Base-by-base conservation (phyloP, 2,888 invertebrate genomes). In the Aphrophora alni region DNA sequence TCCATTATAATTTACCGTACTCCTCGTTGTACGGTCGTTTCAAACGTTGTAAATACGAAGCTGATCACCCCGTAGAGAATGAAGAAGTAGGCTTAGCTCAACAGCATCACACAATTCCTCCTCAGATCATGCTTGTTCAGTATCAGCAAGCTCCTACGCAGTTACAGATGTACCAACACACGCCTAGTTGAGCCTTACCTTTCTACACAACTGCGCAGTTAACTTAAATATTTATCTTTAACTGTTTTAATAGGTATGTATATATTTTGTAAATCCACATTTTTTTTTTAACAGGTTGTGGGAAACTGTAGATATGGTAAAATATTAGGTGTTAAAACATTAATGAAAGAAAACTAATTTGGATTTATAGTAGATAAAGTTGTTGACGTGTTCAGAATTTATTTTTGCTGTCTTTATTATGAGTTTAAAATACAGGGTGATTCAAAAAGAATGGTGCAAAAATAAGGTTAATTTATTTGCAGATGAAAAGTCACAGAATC, bases 1-100 rank as follows among this genome's bases (percentile, higher is more conserved):
- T 97, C 85, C 96, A 97, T 88, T 97, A 93, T 89, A 97, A 97
- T 89, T 89, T 97, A 87, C 97, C 97, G 59, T 97, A 97, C 88
- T 96, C 96, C 17, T 97, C 97, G 4, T 90, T 97, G 33, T 97
- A 97, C 87, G 96, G 96, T 0, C 92, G 97, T 81, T 96, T 96
- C 88, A 97, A 97, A 88, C 91, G 96, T 76, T 95, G 95, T 87
- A 96, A 96, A 88, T 95, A 94, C 87, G 95, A 95, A 81, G 89
- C 89, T 86, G 87, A 88, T 87, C 85, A 88, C 85, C 86, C 87
- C 86, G 76, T 73, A 72, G 77, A 75, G 77, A 71, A 24, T 75
- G 81, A 72, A 38, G 77, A 75, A 10, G 69, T 80, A 4, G 73
- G 75, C 14, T 71, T 76, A 38, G 75, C 82, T 25, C 75, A 75